Evolutionary conservation across 2,113 vertebrate species (phyloP).

Genomic region (Urocitellus parryii): DNA sequence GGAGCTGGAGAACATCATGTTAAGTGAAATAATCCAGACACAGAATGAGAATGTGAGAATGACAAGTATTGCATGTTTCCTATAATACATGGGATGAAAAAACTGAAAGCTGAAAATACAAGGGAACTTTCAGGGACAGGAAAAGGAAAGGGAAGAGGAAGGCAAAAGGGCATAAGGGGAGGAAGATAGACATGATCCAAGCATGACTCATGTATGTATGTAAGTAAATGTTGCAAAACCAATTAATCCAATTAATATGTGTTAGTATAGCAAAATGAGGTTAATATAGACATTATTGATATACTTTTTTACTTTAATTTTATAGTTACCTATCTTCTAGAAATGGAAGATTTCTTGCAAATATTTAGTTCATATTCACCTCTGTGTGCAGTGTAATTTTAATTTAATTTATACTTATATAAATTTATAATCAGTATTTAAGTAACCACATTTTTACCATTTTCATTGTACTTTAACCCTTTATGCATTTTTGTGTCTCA

Average conservation of each 20-base stretch:
- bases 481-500: background rate
- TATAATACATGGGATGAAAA: background rate
- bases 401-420: background rate
- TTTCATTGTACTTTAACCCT: background rate
- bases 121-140: background rate
- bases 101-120: background rate
- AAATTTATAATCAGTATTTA: background rate
- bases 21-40: background rate
- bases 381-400: background rate
- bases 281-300: background rate
- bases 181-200: background rate
- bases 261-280: background rate
- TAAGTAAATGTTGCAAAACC: background rate
- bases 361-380: background rate
- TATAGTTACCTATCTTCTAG: background rate
- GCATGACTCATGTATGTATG: background rate
- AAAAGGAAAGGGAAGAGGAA: too few relatives aligned
- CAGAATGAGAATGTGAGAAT: background rate
- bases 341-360: background rate
- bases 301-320: background rate
- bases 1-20: background rate
- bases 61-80: background rate
- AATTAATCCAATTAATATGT: background rate
- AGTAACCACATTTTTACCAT: background rate
- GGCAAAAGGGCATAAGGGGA: background rate